Conservation (phyloP, 2,797 vertebrate species). For the Diceros bicornis region DNA sequence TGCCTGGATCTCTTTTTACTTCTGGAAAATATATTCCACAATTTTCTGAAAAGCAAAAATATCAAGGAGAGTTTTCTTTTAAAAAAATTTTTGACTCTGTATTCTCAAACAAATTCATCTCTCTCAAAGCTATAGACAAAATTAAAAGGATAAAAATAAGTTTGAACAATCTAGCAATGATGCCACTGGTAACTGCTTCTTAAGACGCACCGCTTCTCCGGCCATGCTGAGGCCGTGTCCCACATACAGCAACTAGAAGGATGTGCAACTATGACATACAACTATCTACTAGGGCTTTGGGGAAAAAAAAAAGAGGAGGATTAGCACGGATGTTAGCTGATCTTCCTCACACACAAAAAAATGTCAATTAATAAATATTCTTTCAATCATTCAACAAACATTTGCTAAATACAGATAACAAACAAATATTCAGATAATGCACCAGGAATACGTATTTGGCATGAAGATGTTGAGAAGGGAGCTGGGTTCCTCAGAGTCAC, state of each 20-base stretch:
- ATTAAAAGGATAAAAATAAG: not conserved
- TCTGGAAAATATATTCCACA: slow-evolving; percentile 96
- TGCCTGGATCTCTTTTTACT: slow-evolving; percentile 94
- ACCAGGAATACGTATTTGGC: not conserved
- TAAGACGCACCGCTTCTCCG: no score
- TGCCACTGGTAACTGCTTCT: not conserved
- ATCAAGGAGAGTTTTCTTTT: slow-evolving; percentile 55
- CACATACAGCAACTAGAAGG: no score
- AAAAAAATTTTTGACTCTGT: not conserved
- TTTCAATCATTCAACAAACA: not conserved
- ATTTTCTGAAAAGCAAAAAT: slow-evolving; percentile 92
- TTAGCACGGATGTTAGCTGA: no score
- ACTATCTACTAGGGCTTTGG: no score
- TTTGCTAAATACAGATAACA: not conserved
- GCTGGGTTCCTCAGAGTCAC: not conserved
- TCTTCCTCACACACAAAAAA: no score
- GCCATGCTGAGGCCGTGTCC: no score
- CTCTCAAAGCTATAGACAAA: slow-evolving; percentile 31
- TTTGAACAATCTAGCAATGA: not conserved
- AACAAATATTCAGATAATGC: not conserved
- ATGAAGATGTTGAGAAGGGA: not conserved
- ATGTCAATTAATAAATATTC: slow-evolving; percentile 24
- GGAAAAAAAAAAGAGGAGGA: no score
- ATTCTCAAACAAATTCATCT: not conserved
- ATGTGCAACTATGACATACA: no score